Conservation (phyloP, 2,888 invertebrate species). For the Cosmorhoe ocellata region DNA sequence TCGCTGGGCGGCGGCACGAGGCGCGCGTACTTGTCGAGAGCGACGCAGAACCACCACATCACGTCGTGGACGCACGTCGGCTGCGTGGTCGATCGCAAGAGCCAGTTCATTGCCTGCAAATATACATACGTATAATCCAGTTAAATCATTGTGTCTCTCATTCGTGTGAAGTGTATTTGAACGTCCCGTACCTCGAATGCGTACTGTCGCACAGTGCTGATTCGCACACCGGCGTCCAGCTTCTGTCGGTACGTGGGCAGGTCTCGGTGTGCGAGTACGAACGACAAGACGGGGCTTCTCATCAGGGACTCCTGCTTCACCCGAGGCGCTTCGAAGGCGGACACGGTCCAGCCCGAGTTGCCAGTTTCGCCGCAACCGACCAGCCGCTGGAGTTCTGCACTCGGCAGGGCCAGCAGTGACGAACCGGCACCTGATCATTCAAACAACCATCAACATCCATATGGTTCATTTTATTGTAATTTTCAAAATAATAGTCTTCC, state of each 20-base stretch:
- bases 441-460: no score
- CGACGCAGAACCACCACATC: slow-evolving; percentile 97
- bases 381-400: slow-evolving; percentile 91
- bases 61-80: slow-evolving; percentile 96
- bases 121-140: no score
- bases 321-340: slow-evolving; percentile 63
- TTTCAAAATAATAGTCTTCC: no score
- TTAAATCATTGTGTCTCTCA: no score
- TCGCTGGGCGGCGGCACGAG: slow-evolving; percentile 53
- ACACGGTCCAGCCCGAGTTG: slow-evolving; percentile 49
- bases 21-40: slow-evolving; percentile 84
- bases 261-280: slow-evolving; percentile 93
- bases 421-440: slow-evolving; percentile 85
- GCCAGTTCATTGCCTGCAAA: slow-evolving; percentile 94
- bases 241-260: slow-evolving; percentile 91
- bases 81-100: slow-evolving; percentile 94
- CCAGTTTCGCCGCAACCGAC: slow-evolving; percentile 73
- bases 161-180: no score
- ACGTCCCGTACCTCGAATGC: slow-evolving; percentile 89
- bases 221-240: slow-evolving; percentile 93
- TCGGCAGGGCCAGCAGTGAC: slow-evolving; percentile 94
- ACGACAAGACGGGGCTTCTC: slow-evolving; percentile 92
- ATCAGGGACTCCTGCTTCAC: slow-evolving; percentile 83
- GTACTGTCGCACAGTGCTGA: slow-evolving; percentile 91
- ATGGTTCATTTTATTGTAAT: no score